Conservation (phyloP, 2,888 invertebrate genomes). For the Ophion slaviceki region DNA sequence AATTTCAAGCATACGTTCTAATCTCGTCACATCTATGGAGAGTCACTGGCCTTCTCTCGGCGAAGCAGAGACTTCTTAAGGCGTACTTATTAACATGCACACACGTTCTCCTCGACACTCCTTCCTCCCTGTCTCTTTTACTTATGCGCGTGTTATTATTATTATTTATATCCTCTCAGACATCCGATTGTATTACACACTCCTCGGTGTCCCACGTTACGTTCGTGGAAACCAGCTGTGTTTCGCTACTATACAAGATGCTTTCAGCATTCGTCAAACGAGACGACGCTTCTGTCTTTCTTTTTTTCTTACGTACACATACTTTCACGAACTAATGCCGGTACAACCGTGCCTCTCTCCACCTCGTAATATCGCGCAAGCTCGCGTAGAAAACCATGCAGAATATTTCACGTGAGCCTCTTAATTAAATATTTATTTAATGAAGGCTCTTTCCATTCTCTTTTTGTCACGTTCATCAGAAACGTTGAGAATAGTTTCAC, state of each 20-base stretch:
- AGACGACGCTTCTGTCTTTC: conserved; percentile 39
- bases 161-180: conserved; percentile 62
- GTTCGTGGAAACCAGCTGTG: conserved; percentile 62
- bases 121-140: conserved; percentile 67
- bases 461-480: conserved; percentile 2
- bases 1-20: conserved; percentile 33
- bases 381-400: conserved; percentile 31
- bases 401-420: conserved; percentile 35
- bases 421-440: conserved; percentile 48
- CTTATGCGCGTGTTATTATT: conserved; percentile 48
- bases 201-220: conserved; percentile 46
- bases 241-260: conserved; percentile 55
- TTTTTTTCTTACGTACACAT: conserved; percentile 20
- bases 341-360: conserved; percentile 25
- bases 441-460: conserved; percentile 1
- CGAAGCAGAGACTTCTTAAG: conserved; percentile 65
- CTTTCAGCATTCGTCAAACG: conserved; percentile 60
- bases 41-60: conserved; percentile 72
- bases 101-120: conserved; percentile 71
- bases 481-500: background rate
- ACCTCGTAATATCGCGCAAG: conserved; percentile 38
- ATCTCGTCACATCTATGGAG: conserved; percentile 45
- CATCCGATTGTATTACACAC: conserved; percentile 59
- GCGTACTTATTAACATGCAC: conserved; percentile 76
- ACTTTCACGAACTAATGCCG: conserved; percentile 37